phyloP scores from a whole-genome alignment of 1,140 invertebrate species.

The Cryptotermes secundus region DNA sequence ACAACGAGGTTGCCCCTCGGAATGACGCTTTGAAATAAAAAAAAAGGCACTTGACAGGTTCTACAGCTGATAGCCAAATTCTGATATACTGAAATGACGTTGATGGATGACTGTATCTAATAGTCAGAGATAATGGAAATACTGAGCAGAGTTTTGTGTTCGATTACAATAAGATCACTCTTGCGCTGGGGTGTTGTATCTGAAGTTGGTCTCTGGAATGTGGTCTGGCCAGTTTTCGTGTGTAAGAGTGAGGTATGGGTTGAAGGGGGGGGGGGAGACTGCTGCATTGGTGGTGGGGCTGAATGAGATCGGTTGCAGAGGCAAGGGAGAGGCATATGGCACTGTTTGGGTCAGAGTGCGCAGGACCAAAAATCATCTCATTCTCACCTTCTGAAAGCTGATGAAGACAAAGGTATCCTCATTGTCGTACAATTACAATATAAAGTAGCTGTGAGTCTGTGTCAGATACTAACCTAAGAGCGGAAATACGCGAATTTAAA shows the following conservation, averaged over 20 bases:
- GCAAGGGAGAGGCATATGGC: background rate
- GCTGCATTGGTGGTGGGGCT: background rate
- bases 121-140: background rate
- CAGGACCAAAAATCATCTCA: background rate
- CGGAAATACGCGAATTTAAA: too few species aligned
- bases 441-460: too few species aligned
- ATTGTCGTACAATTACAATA: too few species aligned
- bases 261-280: background rate
- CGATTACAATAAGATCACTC: background rate
- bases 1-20: background rate
- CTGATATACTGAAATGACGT: background rate
- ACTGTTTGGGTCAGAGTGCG: background rate
- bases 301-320: background rate
- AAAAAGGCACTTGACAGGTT: background rate
- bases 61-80: background rate
- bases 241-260: constrained; percentile 5
- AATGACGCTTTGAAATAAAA: background rate
- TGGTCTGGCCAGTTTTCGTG: constrained; percentile 7
- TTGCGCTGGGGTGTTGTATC: background rate
- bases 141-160: background rate
- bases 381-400: background rate
- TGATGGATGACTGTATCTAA: background rate
- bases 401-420: background rate
- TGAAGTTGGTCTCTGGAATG: constrained; percentile 4
- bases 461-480: too few species aligned